These are phyloP conservation scores for Neoitamus cyanurus DNA, from an alignment of 2,888 invertebrate genomes.

Conservation along the genomic window DNA sequence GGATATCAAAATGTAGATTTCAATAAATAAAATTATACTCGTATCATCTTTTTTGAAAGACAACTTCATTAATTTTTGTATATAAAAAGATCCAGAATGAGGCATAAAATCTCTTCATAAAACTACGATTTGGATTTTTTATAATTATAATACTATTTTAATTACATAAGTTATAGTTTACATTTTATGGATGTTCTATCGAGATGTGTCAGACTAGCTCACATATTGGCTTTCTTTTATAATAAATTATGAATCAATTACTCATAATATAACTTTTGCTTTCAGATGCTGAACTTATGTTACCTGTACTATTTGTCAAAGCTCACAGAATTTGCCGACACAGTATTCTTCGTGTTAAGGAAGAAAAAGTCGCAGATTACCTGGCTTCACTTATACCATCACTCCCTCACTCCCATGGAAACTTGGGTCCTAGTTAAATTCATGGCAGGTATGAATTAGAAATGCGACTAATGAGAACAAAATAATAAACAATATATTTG, in stretches of 20 bases:
- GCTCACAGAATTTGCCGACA: slow-evolving; percentile 90
- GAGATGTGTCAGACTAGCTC: too few species aligned
- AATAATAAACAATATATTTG: slow-evolving; percentile 26
- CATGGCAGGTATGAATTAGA: slow-evolving; percentile 71
- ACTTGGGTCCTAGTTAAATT: slow-evolving; percentile 94
- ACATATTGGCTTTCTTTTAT: too few species aligned
- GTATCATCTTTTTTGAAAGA: too few species aligned
- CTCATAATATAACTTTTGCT: slow-evolving; percentile 28
- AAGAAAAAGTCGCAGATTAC: slow-evolving; percentile 92
- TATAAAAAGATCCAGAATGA: too few species aligned
- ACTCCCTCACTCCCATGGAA: slow-evolving; percentile 92
- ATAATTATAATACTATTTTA: too few species aligned
- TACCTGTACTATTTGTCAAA: slow-evolving; percentile 92
- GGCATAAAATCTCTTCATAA: too few species aligned
- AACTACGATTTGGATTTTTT: too few species aligned
- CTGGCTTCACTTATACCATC: slow-evolving; percentile 92
- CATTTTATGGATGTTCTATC: too few species aligned
- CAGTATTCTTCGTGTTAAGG: slow-evolving; percentile 91
- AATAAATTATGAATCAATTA: neutral
- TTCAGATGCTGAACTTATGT: slow-evolving; percentile 69
- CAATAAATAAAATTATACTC: too few species aligned
- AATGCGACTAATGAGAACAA: neutral
- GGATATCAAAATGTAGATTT: too few species aligned
- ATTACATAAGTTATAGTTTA: too few species aligned
- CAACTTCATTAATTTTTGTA: too few species aligned